Base-by-base conservation (phyloP, 2,888 invertebrate species). In the Lasioglossum calceatum region DNA sequence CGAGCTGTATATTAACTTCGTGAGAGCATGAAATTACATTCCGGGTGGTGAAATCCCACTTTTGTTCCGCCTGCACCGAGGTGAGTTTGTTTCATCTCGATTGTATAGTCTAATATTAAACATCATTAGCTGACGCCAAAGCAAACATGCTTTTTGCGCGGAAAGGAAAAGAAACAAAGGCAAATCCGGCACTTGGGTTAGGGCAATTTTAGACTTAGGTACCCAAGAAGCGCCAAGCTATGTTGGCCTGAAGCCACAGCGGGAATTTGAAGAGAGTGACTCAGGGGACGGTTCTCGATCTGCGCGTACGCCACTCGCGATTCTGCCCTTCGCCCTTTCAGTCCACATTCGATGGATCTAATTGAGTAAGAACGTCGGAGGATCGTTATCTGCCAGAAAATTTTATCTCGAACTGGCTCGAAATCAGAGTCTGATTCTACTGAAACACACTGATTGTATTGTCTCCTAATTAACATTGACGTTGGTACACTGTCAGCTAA, bases 161-260 rank as follows among this genome's bases (percentile, higher is more conserved):
- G 58, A 42, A 83, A 82, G 23, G 76, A 77, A 83, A 82, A 81
- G 67, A 77, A 85, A 81, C 87, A 83, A 87, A 84, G 79, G 83
- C 84, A 81, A 79, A 64, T n/a, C 44, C 81, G 85, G 87, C 84
- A 82, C 88, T 88, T 82, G 87, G 89, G 90, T 90, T 90, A 91
- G 91, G 87, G 92, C 94, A 94, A 94, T 94, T 94, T 94, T 94
- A 94, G 94, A 93, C 93, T 93, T 93, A 92, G 93, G 92, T 91
- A 90, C 91, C 70, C 87, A 58, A 58, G 83, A 90, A 88, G 86
- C 85, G 86, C 85, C 84, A 87, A 94, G 92, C 92, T 90, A 93
- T 88, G 91, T 92, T 93, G 93, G 94, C 93, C 87, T 84, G 71
- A 84, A 89, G 94, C 94, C 94, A 93, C 86, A 82, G 64, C 67